Percentiles rank a stretch among this genome's conserved stretches.
phyloP scores from a whole-genome alignment of 2,113 vertebrate species.

The Cavia aperea region DNA sequence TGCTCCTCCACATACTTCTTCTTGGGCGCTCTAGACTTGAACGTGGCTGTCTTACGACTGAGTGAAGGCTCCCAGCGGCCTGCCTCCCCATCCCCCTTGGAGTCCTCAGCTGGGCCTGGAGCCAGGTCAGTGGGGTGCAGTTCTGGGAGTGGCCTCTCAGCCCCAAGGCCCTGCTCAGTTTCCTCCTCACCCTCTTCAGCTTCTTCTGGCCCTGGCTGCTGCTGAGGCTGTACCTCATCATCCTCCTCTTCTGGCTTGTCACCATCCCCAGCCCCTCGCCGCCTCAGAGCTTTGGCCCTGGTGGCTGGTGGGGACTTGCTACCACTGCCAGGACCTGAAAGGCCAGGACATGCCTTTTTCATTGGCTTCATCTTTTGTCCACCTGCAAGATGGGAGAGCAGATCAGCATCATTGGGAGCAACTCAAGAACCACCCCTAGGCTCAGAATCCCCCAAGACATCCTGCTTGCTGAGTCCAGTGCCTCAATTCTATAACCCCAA shows the following conservation, averaged over 20 bases:
- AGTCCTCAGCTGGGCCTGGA: constrained; percentile 46
- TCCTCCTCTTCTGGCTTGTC: constrained; percentile 74
- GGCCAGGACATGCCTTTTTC: constrained; percentile 79
- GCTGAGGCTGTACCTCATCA: constrained; percentile 58
- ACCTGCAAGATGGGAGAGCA: constrained; percentile 46
- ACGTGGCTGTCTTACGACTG: constrained; percentile 90
- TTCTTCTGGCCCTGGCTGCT: constrained; percentile 38
- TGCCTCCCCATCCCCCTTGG: constrained; percentile 65
- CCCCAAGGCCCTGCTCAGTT: constrained; percentile 6
- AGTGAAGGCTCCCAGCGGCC: constrained; percentile 75
- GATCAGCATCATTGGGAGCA: background rate
- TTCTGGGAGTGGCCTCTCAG: background rate
- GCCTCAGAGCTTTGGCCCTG: constrained; percentile 81
- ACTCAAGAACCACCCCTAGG: background rate
- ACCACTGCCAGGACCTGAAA: constrained; percentile 50
- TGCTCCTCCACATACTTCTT: constrained; percentile 89
- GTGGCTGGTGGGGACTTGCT: constrained; percentile 77
- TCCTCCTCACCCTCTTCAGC: constrained; percentile 64
- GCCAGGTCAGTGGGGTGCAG: background rate
- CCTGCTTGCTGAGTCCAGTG: background rate
- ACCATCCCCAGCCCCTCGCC: constrained; percentile 67
- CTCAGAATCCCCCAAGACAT: background rate
- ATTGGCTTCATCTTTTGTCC: constrained; percentile 81
- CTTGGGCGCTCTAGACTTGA: constrained; percentile 88
- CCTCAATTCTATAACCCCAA: background rate